A percentile compares a stretch with the other conserved stretches of the same genome.
These are phyloP conservation scores for Arenaria interpres DNA, from an alignment of 2,113 vertebrate genomes.

Conservation along the genomic window DNA sequence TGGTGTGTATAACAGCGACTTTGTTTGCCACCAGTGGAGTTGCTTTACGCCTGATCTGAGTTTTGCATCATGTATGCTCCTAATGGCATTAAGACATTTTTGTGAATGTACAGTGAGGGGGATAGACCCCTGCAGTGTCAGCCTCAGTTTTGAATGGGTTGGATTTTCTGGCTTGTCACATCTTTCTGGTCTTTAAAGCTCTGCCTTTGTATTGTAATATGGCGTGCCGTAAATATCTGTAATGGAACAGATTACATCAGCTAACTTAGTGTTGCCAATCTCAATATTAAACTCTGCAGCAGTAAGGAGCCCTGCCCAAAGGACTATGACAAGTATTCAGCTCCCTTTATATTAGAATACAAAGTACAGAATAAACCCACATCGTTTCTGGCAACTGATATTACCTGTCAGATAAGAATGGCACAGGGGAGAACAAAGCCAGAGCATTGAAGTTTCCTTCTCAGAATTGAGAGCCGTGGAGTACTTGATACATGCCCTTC, in stretches of 20 bases:
- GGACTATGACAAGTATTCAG: slow-evolving; percentile 61
- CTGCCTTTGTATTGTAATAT: slow-evolving; percentile 17
- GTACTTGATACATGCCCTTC: not conserved
- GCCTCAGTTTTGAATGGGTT: not conserved
- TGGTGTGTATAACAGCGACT: not conserved
- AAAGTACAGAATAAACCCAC: slow-evolving; percentile 42
- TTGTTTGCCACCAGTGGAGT: not conserved
- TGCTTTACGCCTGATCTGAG: not conserved
- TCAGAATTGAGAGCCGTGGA: not conserved
- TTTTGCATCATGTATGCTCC: not conserved
- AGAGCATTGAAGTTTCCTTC: slow-evolving; percentile 20
- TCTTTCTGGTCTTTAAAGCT: not conserved
- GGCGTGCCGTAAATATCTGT: slow-evolving; percentile 28
- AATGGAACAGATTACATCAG: slow-evolving; percentile 65
- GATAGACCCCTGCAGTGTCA: not conserved
- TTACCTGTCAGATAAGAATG: slow-evolving; percentile 58
- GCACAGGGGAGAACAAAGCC: slow-evolving; percentile 31
- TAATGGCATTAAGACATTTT: not conserved
- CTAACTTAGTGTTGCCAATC: slow-evolving; percentile 40
- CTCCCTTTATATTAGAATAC: slow-evolving; percentile 48
- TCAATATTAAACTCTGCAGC: slow-evolving; percentile 55
- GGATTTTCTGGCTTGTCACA: slow-evolving; percentile 24
- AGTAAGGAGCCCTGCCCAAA: slow-evolving; percentile 53
- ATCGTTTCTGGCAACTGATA: slow-evolving; percentile 50
- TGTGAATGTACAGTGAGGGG: not conserved